Evolutionary conservation across 2,113 vertebrate genomes (phyloP).

Genomic region (Phyllopteryx taeniolatus): DNA sequence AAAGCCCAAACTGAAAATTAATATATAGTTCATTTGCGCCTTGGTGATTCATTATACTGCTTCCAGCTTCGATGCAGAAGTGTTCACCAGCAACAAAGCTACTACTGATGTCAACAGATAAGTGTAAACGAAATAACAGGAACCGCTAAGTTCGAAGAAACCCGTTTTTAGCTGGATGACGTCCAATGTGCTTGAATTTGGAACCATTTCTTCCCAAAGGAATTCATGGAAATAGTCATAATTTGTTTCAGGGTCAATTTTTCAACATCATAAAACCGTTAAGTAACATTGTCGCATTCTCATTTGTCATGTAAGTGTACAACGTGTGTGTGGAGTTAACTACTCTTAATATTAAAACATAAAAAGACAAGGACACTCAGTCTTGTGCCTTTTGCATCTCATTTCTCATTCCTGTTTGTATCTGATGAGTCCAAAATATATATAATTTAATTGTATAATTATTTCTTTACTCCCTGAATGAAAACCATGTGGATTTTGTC

Average conservation of each 20-base stretch:
- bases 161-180: background rate
- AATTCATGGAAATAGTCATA: background rate
- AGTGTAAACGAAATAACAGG: background rate
- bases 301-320: background rate
- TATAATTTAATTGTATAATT: constrained; percentile 24
- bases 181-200: background rate
- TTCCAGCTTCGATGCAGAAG: constrained; percentile 33
- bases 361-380: background rate
- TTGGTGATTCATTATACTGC: constrained; percentile 52
- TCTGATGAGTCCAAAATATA: constrained; percentile 14
- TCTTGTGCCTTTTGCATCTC: background rate
- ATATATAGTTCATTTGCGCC: constrained; percentile 48
- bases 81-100: constrained; percentile 34
- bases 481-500: constrained; percentile 40
- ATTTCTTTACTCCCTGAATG: constrained; percentile 31
- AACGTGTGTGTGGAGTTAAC: background rate
- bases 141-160: background rate
- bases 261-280: background rate
- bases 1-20: constrained; percentile 46
- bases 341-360: background rate
- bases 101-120: constrained; percentile 34
- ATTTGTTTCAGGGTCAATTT: background rate
- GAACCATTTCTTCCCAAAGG: background rate
- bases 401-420: constrained; percentile 6
- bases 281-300: background rate